These are phyloP conservation scores for Bombus impatiens DNA, from an alignment of 1,140 invertebrate genomes.

Conservation along the genomic window DNA sequence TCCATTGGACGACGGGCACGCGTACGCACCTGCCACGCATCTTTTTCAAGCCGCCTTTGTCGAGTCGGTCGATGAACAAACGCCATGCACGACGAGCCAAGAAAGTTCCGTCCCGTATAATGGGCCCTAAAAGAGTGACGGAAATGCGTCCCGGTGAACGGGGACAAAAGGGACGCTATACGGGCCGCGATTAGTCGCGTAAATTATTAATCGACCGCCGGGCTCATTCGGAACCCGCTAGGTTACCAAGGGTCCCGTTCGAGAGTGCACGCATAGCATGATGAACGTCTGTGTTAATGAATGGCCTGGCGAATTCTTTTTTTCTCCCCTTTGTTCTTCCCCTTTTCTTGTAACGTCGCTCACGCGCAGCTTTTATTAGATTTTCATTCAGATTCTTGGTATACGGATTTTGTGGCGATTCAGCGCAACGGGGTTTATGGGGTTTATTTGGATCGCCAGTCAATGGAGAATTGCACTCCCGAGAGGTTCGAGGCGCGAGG, in stretches of 20 bases:
- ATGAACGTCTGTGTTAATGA: conserved; percentile 20
- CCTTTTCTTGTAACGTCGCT: neutral
- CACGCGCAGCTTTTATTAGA: neutral
- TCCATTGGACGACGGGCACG: conserved; percentile 79
- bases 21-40: conserved; percentile 79
- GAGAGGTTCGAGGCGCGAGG: too few relatives aligned
- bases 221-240: neutral
- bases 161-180: conserved; percentile 22
- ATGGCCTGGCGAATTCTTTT: conserved; percentile 6
- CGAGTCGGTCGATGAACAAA: conserved; percentile 67
- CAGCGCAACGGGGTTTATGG: neutral
- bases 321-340: neutral
- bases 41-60: conserved; percentile 76
- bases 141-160: conserved; percentile 51
- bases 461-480: too few relatives aligned
- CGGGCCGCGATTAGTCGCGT: conserved; percentile 20
- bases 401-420: neutral
- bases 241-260: neutral
- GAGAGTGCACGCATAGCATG: neutral
- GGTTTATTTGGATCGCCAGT: too few relatives aligned
- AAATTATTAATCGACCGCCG: conserved; percentile 32
- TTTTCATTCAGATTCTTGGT: neutral
- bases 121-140: conserved; percentile 51
- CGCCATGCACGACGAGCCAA: conserved; percentile 47
- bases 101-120: conserved; percentile 50